Base-by-base conservation (phyloP, 2,113 vertebrate species). In the Pelecanus crispus region DNA sequence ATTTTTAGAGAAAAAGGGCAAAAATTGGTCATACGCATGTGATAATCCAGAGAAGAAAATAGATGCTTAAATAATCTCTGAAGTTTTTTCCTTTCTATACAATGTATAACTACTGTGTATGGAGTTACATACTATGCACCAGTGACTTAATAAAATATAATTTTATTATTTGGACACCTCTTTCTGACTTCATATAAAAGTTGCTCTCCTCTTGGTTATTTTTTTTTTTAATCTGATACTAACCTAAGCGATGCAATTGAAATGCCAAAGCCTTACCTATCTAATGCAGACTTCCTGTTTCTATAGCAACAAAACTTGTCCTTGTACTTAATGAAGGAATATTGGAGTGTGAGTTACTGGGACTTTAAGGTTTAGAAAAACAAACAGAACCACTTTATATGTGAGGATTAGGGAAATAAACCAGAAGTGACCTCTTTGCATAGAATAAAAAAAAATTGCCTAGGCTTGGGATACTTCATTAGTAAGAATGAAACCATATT, bases 271-370 rank as follows among this genome's bases (percentile, higher is more conserved):
- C 31, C 53, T 82, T 45, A 75, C 3, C 6, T 90, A 61, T 36
- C 58, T n/a, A 53, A 86, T 28, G 44, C 47, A 74, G 67, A 81
- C 36, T 90, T 91, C 65, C 50, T 0, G 65, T 97, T 96, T 88
- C 96, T 90, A 89, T 83, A 90, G 97, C 92, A 95, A 92, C 94
- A 91, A 58, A 93, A 81, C 81, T 74, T 9, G 1, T 61, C 68
- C 82, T 75, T 80, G 28, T 52, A 72, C 66, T 97, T 95, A 80
- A 73, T 56, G 70, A 89, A 81, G 66, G 80, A 87, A 75, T 86
- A 80, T 28, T 72, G 67, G 61, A 87, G 52, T 55, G 36, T 59
- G 36, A 85, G 44, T 31, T 47, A 34, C 90, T 94, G 59, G 36
- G 62, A 70, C 81, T 93, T 91, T 70, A 87, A 91, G 86, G 68